Base-by-base conservation (phyloP, 2,888 invertebrate species). In the Rhagophthalmus giganteus region DNA sequence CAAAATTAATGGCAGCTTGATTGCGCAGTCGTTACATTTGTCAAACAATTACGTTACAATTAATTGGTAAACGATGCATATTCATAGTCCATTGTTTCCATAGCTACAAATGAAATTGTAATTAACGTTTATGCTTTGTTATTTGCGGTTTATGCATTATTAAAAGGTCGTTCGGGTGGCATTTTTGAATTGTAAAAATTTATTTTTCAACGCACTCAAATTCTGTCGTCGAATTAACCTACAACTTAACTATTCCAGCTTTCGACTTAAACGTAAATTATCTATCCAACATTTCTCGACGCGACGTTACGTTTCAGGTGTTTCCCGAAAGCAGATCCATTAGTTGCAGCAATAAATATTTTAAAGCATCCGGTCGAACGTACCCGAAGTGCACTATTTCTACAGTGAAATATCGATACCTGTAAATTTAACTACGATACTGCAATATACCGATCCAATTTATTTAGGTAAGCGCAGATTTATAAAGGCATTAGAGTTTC, bases 31-130 rank as follows among this genome's bases (percentile, higher is more conserved):
- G 58, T 60, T 60, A 58, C 57, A 59, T 65, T 60, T 61, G 61
- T 59, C 57, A 57, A 55, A 51, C 60, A 62, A 63, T 64, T 65
- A 63, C 54, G 52, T 45, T 53, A 59, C 60, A 63, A 59, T 64
- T 62, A 57, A 55, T 60, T 56, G 54, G 55, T 57, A 61, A 58
- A 55, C 54, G 58, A 62, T 61, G 61, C 57, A 60, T 60, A 58
- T 58, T 60, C 61, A 54, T 54, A 44, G 48, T 48, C 42, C 41
- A 54, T 54, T 54, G 53, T 54, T 42, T 48, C 38, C 38, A 38
- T 35, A 34, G 44, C 31, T 44, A 39, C 48, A 47, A 41, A 54
- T 54, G 53, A 48, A 54, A 27, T 41, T 42, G 45, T 37, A 51
- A 45, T 51, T 51, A 51, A 51, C 38, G 45, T 49, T 49, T 41